These are phyloP conservation scores for Ecdyonurus torrentis DNA, from an alignment of 2,888 invertebrate species.

Conservation along the genomic window DNA sequence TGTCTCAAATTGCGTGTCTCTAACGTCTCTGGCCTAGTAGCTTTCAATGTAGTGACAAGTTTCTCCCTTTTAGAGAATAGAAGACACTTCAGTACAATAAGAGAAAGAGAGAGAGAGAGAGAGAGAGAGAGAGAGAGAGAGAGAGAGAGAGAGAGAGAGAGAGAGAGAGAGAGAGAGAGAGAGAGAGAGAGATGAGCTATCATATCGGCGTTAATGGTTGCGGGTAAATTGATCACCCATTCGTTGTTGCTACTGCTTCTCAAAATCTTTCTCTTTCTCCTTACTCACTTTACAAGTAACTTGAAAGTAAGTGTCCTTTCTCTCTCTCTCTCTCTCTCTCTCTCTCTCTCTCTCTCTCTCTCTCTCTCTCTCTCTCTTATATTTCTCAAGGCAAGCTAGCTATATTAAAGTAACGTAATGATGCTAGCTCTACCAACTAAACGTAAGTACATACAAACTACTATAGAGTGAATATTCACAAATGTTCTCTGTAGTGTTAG, in stretches of 20 bases:
- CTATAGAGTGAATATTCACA: neutral
- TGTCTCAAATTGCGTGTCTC: neutral
- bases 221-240: neutral
- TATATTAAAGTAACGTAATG: too few species aligned
- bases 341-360: too few species aligned
- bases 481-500: neutral
- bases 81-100: too few species aligned
- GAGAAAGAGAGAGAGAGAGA: neutral
- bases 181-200: neutral
- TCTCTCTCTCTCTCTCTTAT: too few species aligned
- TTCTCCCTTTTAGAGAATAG: neutral
- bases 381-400: too few species aligned
- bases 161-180: neutral
- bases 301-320: neutral
- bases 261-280: neutral
- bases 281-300: neutral
- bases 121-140: neutral
- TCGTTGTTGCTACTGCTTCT: too few species aligned
- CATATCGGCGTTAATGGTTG: neutral
- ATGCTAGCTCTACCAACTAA: neutral
- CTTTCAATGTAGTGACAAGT: neutral
- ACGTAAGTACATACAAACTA: neutral
- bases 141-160: neutral
- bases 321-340: neutral
- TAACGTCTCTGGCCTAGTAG: neutral